These are phyloP conservation scores for Rhinophrynus dorsalis DNA, from an alignment of 2,797 vertebrate species.

Conservation along the genomic window DNA sequence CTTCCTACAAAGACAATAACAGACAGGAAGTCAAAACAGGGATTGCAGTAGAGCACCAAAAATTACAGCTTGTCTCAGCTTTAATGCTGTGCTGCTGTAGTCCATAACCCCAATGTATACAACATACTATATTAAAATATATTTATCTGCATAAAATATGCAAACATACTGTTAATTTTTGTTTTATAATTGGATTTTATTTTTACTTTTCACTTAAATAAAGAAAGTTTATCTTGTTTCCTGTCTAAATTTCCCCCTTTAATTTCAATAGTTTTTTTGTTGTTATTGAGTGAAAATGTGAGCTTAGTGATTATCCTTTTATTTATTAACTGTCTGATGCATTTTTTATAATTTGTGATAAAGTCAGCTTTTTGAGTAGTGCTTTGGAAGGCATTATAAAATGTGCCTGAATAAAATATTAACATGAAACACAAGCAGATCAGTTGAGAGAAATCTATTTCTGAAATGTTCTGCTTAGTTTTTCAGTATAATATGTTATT, in stretches of 20 bases:
- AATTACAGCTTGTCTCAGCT: too few species aligned
- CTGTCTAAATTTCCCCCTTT: background rate
- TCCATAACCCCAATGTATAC: too few species aligned
- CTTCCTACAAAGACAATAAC: too few species aligned
- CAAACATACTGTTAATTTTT: too few species aligned
- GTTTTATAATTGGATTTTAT: too few species aligned
- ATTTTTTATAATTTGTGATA: slow-evolving; percentile 17
- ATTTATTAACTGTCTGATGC: slow-evolving; percentile 3
- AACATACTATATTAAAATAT: too few species aligned
- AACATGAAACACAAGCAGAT: slow-evolving; percentile 20
- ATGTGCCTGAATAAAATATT: slow-evolving; percentile 36
- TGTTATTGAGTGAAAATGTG: background rate
- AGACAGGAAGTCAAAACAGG: too few species aligned
- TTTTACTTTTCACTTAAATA: background rate
- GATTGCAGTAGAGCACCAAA: too few species aligned
- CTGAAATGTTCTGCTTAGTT: slow-evolving; percentile 22
- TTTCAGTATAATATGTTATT: slow-evolving; percentile 35
- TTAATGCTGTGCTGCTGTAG: too few species aligned
- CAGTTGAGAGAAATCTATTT: slow-evolving; percentile 12
- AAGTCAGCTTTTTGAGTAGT: slow-evolving; percentile 11
- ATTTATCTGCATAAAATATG: too few species aligned
- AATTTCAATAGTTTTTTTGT: slow-evolving; percentile 2
- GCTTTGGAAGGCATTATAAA: slow-evolving; percentile 2
- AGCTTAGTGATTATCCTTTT: background rate
- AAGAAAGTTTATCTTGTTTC: too few species aligned